Percentiles rank a stretch among this genome's conserved stretches.
Evolutionary conservation across 2,888 invertebrate genomes (phyloP).

Genomic region (Platycnemis pennipes): DNA sequence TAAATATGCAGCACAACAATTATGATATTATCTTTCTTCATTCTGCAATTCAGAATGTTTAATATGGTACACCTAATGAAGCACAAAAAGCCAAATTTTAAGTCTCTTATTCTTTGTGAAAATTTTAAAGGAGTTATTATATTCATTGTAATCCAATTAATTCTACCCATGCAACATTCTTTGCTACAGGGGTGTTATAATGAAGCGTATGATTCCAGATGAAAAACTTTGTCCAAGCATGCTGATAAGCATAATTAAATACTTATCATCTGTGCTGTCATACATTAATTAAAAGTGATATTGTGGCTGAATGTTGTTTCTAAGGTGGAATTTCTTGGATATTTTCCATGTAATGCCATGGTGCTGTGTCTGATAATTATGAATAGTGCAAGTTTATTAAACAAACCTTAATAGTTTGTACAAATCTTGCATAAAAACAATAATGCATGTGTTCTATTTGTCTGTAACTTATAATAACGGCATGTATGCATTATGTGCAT

Average conservation of each 20-base stretch:
- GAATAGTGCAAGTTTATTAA: not conserved
- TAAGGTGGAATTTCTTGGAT: not conserved
- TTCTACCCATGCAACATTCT: not conserved
- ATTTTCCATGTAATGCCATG: conserved; percentile 3
- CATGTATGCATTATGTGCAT: not conserved
- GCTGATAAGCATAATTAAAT: not conserved
- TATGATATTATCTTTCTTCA: not conserved
- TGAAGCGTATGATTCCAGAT: not conserved
- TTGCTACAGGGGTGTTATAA: not conserved
- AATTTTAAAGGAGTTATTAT: not conserved
- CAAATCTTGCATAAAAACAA: not conserved
- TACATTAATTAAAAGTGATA: not conserved
- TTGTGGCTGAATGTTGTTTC: not conserved
- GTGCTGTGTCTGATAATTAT: conserved; percentile 7
- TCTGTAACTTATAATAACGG: conserved; percentile 1
- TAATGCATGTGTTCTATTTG: conserved; percentile 25
- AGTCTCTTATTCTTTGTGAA: not conserved
- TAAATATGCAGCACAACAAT: not conserved
- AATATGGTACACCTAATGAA: not conserved
- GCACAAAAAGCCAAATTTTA: not conserved
- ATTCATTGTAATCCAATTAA: not conserved
- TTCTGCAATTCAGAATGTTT: not conserved
- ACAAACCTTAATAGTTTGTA: conserved; percentile 37
- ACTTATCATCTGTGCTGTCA: not conserved
- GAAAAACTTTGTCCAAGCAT: not conserved